Conservation (phyloP, 2,797 vertebrate genomes). For the Stomatorhinus walkeri region DNA sequence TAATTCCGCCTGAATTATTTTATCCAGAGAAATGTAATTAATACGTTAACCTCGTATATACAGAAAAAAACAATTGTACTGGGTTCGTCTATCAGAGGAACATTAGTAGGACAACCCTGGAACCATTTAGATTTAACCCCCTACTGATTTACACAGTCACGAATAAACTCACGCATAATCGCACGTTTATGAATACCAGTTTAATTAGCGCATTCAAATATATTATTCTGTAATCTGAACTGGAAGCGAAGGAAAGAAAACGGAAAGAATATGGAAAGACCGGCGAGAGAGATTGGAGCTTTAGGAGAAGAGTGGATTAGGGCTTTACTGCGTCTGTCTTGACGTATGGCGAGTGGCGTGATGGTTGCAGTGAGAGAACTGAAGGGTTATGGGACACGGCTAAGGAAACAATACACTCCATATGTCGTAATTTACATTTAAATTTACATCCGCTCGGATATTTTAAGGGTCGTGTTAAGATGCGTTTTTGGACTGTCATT, state of each 20-base stretch:
- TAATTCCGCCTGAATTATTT: neutral
- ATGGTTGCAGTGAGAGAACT: neutral
- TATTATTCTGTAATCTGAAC: neutral
- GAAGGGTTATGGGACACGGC: neutral
- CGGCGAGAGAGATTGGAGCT: conserved; percentile 4
- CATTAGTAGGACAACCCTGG: neutral
- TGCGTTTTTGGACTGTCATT: neutral
- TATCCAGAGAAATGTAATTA: neutral
- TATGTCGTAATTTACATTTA: neutral
- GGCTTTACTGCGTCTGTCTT: conserved; percentile 27
- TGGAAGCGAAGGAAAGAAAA: neutral
- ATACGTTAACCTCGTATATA: neutral
- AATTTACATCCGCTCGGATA: neutral
- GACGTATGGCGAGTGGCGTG: conserved; percentile 23
- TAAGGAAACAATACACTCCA: neutral
- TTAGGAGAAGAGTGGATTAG: conserved; percentile 41
- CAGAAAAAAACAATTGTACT: neutral
- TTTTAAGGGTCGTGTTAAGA: neutral
- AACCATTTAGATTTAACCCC: neutral
- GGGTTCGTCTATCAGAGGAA: neutral
- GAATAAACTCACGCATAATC: neutral
- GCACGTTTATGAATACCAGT: neutral
- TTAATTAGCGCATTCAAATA: neutral
- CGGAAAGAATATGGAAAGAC: neutral
- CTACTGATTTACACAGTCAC: neutral